Base-by-base conservation (phyloP, 2,888 invertebrate genomes). In the Tetragonula carbonaria region DNA sequence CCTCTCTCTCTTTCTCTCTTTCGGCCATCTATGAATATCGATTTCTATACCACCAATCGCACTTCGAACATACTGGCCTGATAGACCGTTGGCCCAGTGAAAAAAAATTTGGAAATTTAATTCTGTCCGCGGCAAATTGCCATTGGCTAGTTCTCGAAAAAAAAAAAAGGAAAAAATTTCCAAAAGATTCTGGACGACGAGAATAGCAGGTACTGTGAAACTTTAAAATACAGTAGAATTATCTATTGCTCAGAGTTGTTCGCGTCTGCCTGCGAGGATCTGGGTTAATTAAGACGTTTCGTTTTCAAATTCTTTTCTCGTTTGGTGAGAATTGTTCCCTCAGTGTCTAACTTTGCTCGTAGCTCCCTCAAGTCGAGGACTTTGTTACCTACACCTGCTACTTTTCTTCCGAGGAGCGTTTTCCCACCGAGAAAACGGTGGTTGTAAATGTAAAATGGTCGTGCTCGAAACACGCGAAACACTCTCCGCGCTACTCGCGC, bases 11-110 rank as follows among this genome's bases (percentile, higher is more conserved):
- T 38, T 5, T 38, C 38, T 45, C 38, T 38, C 38, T 45, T 8
- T 45, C 3, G 11, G 53, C 2, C 21, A n/a, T 4, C 33, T 55
- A 21, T 18, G 65, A 50, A 28, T 72, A 80, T 80, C 65, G 74
- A 71, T 74, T 66, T 65, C 45, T 57, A 3, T 57, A 66, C 63
- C 59, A 71, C 68, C n/a, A 55, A n/a, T 8, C 21, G 33, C 5
- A 45, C 45, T 4, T 55, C 62, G 21, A 23, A 62, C 57, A 14
- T 45, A 45, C 57, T 57, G 2, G 57, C 14, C n/a, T n/a, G 2
- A 57, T 57, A 14, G 14, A 57, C 57, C n/a, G n/a, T 57, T 14
- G 33, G 33, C n/a, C 57, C n/a, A 59, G 33, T n/a, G 4, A n/a
- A 59, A n/a, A 21, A 14, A 59, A 59, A 59, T 59, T 59, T 59